Conservation (phyloP, 2,888 invertebrate species). For the Meliscaeva auricollis region DNA sequence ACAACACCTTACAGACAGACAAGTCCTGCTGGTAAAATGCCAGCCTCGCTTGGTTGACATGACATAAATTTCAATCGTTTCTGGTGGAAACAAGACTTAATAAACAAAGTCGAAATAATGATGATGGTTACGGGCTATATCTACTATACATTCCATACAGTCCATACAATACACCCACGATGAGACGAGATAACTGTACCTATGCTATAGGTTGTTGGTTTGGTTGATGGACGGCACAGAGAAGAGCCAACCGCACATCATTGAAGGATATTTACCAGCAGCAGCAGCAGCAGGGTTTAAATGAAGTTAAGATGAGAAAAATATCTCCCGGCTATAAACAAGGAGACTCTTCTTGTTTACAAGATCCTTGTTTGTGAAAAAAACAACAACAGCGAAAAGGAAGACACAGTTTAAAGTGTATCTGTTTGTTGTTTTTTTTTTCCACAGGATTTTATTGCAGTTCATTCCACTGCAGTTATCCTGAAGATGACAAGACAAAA, state of each 20-base stretch:
- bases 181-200: not conserved
- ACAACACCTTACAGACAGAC: slow-evolving; percentile 48
- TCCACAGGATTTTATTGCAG: slow-evolving; percentile 52
- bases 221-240: not conserved
- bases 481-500: slow-evolving; percentile 46
- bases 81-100: slow-evolving; percentile 57
- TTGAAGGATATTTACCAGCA: slow-evolving; percentile 51
- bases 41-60: slow-evolving; percentile 51
- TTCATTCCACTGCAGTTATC: slow-evolving; percentile 62
- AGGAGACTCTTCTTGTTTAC: slow-evolving; percentile 45
- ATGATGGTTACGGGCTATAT: slow-evolving; percentile 24
- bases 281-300: slow-evolving; percentile 43
- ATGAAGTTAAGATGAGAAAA: slow-evolving; percentile 67
- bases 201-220: not conserved
- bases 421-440: slow-evolving; percentile 16
- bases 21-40: slow-evolving; percentile 47
- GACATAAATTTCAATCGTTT: slow-evolving; percentile 68
- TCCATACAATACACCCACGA: too few species aligned
- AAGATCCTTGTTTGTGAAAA: slow-evolving; percentile 15
- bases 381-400: not conserved
- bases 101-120: slow-evolving; percentile 64
- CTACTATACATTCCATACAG: too few species aligned
- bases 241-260: slow-evolving; percentile 61
- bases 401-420: not conserved
- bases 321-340: slow-evolving; percentile 39